Evolutionary conservation across 1,140 invertebrate genomes (phyloP).

Genomic region (Papilio dardanus): DNA sequence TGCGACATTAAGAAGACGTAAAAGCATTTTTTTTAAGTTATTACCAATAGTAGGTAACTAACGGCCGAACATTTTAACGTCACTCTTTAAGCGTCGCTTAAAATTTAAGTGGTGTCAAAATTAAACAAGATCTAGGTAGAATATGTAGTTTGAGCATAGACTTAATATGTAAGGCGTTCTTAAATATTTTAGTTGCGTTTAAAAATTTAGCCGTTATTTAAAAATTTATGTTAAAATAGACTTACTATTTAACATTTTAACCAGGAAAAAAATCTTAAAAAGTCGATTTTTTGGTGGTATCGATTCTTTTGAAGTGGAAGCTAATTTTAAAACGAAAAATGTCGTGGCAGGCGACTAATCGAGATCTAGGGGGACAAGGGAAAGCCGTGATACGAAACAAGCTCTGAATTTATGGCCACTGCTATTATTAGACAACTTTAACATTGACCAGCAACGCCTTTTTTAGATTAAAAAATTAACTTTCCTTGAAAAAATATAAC

Average conservation of each 20-base stretch:
- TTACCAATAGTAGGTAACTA: no score
- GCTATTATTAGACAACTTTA: constrained; percentile 1
- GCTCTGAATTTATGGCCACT: neutral
- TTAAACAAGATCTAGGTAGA: no score
- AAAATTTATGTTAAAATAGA: no score
- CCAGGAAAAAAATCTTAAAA: neutral
- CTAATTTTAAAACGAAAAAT: constrained; percentile 1
- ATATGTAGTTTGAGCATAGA: no score
- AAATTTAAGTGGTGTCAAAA: no score
- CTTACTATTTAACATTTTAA: neutral
- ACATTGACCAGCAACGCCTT: neutral
- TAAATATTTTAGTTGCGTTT: no score
- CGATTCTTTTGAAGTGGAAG: neutral
- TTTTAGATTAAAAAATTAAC: neutral
- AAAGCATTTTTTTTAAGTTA: no score
- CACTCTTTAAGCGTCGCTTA: no score
- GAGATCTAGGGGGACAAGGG: constrained; percentile 19
- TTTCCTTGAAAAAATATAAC: neutral
- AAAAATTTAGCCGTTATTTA: no score
- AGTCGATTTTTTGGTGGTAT: neutral
- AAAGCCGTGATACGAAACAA: constrained; percentile 15
- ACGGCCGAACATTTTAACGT: no score
- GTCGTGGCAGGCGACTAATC: constrained; percentile 18
- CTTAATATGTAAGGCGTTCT: no score
- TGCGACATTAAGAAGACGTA: no score